Percentiles rank a stretch among this genome's conserved stretches.
phyloP scores from a whole-genome alignment of 2,797 vertebrate species.

The Nyctalus aviator region DNA sequence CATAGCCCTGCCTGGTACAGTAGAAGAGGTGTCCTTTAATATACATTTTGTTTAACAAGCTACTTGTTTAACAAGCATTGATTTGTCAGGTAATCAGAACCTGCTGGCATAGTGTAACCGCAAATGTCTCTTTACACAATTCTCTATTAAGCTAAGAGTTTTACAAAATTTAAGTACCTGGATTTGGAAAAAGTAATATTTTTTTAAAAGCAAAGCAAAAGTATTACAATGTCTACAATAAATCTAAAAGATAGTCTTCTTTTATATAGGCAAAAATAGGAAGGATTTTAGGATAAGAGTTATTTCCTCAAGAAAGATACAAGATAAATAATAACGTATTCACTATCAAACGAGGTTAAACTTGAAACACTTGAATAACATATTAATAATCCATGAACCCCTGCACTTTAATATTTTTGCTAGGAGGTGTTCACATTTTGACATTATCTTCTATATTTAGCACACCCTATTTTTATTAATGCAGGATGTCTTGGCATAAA shows the following conservation, averaged over 20 bases:
- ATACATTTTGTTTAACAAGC: not conserved
- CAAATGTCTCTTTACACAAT: not conserved
- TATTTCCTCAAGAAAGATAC: not conserved
- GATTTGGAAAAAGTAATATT: not conserved
- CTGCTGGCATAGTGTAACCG: not conserved
- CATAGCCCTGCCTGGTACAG: not conserved
- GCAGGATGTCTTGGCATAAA: not conserved
- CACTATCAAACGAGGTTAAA: not conserved
- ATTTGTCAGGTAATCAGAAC: slow-evolving; percentile 13
- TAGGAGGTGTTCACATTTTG: not conserved
- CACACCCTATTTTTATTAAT: not conserved
- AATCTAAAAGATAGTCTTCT: not conserved
- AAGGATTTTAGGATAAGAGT: not conserved
- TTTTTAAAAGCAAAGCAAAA: slow-evolving; percentile 3
- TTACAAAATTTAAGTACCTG: not conserved
- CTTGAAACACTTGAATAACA: not conserved
- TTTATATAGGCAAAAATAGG: not conserved
- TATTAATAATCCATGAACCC: not conserved
- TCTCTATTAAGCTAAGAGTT: not conserved
- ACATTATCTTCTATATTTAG: not conserved
- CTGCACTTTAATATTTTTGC: not conserved
- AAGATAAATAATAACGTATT: not conserved
- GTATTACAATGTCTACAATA: not conserved
- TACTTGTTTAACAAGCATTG: not conserved
- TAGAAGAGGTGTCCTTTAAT: not conserved